phyloP scores from a whole-genome alignment of 1,140 invertebrate genomes.

The Proctacanthus coquilletti region DNA sequence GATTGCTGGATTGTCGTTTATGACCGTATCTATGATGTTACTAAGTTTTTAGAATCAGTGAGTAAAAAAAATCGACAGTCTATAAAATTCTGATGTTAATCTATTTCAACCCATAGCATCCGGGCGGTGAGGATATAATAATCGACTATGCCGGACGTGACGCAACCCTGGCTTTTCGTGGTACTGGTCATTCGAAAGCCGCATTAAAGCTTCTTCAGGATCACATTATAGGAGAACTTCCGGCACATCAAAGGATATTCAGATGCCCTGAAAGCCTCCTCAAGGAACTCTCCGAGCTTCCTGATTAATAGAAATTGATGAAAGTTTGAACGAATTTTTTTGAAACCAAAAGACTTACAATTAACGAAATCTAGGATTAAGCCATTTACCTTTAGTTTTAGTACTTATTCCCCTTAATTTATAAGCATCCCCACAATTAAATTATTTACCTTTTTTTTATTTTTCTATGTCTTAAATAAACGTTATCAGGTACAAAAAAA shows the following conservation, averaged over 20 bases:
- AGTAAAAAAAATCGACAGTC: slow-evolving; percentile 5
- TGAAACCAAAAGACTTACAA: no score
- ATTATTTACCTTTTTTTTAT: no score
- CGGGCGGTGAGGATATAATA: slow-evolving; percentile 70
- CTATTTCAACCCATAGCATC: slow-evolving; percentile 42
- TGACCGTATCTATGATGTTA: slow-evolving; percentile 60
- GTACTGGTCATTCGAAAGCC: slow-evolving; percentile 56
- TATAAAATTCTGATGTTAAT: not conserved
- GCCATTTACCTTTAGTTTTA: no score
- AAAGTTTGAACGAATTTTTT: no score
- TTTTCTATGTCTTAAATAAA: no score
- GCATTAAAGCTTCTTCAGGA: slow-evolving; percentile 42
- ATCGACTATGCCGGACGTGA: slow-evolving; percentile 76
- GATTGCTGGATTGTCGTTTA: slow-evolving; percentile 60
- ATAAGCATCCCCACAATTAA: no score
- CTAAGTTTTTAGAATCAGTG: slow-evolving; percentile 51
- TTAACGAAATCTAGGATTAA: no score
- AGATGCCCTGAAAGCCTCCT: slow-evolving; percentile 78
- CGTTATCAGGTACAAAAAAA: no score
- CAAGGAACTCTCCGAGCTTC: slow-evolving; percentile 68
- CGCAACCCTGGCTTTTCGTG: slow-evolving; percentile 66
- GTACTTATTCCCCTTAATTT: no score
- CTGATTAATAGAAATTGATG: slow-evolving; percentile 37
- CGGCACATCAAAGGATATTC: slow-evolving; percentile 51
- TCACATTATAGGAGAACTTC: slow-evolving; percentile 57